phyloP scores from a whole-genome alignment of 2,888 invertebrate genomes.

The Andrena haemorrhoa region DNA sequence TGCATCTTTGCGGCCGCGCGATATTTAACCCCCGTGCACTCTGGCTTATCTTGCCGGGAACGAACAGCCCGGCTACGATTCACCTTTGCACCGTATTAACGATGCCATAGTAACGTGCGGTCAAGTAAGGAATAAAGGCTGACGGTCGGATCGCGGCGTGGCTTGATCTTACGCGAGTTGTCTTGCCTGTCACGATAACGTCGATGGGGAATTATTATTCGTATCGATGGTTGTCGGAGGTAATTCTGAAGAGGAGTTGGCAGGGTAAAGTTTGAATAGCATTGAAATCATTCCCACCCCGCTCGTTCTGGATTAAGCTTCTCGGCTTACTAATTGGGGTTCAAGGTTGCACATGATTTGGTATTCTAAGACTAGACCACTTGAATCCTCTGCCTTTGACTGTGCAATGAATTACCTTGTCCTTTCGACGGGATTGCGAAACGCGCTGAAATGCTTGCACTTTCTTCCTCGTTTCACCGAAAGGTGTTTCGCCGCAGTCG shows the following conservation, averaged over 20 bases:
- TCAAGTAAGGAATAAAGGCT: not conserved
- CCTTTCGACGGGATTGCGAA: not conserved
- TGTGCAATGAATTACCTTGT: not conserved
- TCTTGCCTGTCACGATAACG: conserved; percentile 7
- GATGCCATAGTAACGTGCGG: conserved; percentile 1
- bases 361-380: not conserved
- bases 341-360: no score
- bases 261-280: not conserved
- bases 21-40: conserved; percentile 50
- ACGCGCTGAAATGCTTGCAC: not conserved
- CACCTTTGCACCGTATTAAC: conserved; percentile 51
- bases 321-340: no score
- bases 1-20: conserved; percentile 34
- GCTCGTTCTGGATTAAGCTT: no score
- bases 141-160: not conserved
- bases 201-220: conserved; percentile 12
- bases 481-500: conserved; percentile 23
- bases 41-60: conserved; percentile 33
- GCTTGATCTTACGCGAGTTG: conserved; percentile 14
- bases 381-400: not conserved
- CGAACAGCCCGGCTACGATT: conserved; percentile 23
- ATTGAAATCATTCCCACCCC: not conserved
- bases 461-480: conserved; percentile 33
- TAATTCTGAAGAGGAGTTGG: not conserved
- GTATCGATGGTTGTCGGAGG: not conserved